phyloP scores from a whole-genome alignment of 53 echinoderm and acorn worm species.

The Pentamera pediparva region DNA sequence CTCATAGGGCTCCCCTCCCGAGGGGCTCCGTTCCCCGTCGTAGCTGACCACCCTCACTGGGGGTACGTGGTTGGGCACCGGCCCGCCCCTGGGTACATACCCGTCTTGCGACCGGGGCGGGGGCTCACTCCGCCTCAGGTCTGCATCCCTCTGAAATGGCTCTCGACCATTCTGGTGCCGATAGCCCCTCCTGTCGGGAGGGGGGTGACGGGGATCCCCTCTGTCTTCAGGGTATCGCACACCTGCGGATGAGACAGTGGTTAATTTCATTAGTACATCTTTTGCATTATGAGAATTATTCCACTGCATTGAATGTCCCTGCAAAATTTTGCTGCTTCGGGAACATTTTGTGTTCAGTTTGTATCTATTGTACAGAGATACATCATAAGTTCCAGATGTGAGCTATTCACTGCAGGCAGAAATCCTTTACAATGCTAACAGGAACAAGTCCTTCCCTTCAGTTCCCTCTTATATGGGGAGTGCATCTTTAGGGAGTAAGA shows the following conservation, averaged over 20 bases:
- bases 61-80: conserved; percentile 4
- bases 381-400: too few species aligned
- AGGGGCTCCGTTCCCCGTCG: conserved; percentile 1
- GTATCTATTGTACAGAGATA: too few species aligned
- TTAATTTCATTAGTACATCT: too few species aligned
- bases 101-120: conserved; percentile 1
- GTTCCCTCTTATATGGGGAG: too few species aligned
- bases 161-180: conserved; percentile 10
- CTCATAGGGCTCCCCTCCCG: background rate
- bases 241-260: background rate
- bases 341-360: too few species aligned
- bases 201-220: conserved; percentile 6
- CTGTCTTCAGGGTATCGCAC: background rate
- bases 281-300: too few species aligned
- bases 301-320: too few species aligned
- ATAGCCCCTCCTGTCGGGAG: conserved; percentile 1
- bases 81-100: conserved; percentile 1
- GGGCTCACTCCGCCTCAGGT: conserved; percentile 6
- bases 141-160: conserved; percentile 20
- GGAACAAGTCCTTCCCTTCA: too few species aligned
- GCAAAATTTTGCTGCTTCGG: too few species aligned
- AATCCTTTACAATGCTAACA: too few species aligned
- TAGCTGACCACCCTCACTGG: conserved; percentile 2
- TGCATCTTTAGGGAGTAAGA: too few species aligned
- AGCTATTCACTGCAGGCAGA: too few species aligned